Evolutionary conservation across 2,888 invertebrate species (phyloP).

Genomic region (Hirtodrosophila histrioides): DNA sequence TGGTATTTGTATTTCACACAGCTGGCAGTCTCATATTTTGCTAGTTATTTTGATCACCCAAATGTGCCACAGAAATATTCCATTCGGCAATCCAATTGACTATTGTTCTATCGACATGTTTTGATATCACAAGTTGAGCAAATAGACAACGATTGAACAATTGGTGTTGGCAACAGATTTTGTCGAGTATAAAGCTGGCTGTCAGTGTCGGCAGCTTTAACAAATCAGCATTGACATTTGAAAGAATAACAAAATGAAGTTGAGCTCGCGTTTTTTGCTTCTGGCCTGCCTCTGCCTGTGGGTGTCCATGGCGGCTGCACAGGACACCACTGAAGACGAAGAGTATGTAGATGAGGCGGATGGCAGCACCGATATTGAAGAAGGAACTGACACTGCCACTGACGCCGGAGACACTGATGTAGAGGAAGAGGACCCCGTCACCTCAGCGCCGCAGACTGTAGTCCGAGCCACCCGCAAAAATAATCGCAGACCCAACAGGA

Average conservation of each 20-base stretch:
- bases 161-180: conserved; percentile 1
- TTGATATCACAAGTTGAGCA: conserved; percentile 46
- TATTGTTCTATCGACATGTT: conserved; percentile 26
- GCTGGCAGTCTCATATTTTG: too few relatives aligned
- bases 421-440: neutral
- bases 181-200: conserved; percentile 39
- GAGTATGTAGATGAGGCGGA: too few relatives aligned
- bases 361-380: neutral
- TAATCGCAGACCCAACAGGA: neutral
- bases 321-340: neutral
- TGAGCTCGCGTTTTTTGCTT: conserved; percentile 32
- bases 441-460: neutral
- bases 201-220: neutral
- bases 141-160: conserved; percentile 25
- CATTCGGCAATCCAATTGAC: neutral
- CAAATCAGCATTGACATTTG: conserved; percentile 27
- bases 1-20: too few relatives aligned
- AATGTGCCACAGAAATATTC: conserved; percentile 2
- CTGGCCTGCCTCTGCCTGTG: conserved; percentile 40
- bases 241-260: conserved; percentile 39
- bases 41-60: conserved; percentile 1
- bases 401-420: neutral
- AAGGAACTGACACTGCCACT: neutral
- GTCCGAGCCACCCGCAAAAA: neutral
- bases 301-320: conserved; percentile 8